Evolutionary conservation across 2,113 vertebrate species (phyloP), one percentile per base, ranked within the genome.

Genomic region (Elachura formosa): DNA sequence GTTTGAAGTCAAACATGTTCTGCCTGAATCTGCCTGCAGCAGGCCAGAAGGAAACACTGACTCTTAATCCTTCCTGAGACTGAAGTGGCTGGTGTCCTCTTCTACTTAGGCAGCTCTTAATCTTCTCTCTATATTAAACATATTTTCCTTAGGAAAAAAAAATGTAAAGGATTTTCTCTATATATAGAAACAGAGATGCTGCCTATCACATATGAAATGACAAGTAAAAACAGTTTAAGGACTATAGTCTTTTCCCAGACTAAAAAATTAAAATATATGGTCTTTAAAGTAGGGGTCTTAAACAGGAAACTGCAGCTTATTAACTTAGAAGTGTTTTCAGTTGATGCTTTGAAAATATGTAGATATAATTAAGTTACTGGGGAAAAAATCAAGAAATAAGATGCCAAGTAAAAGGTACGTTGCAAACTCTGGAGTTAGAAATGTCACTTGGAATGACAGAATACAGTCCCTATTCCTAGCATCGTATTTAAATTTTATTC

Each of bases 371-470:
- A 12, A 38, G n/a, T 14, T 5, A 62, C 6, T 29, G 3, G 9
- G 11, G 11, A 6, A 67, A 54, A 59, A 55, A 23, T 6, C 10
- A 73, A 89, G 4, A 80, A 85, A 34, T 12, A 90, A 43, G 12
- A 80, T 7, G 4, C 33, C 12, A 69, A 43, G 23, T 22, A 14
- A 8, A 76, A 79, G 22, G 3, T 68, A 45, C 0, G 0, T 23
- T 76, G 24, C 29, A 79, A 78, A 54, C 18, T n/a, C 22, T 24
- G 22, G 26, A 75, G 12, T 76, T 16, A 45, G 14, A 77, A 12
- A 0, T 8, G 12, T 55, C 23, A 67, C 5, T 74, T 62, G 18
- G n/a, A 46, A 52, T 25, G 6, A 73, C n/a, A n/a, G n/a, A n/a
- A n/a, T n/a, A n/a, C n/a, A 24, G 6, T 28, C 21, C 10, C 20